These are phyloP conservation scores for Syritta pipiens DNA, from an alignment of 2,888 invertebrate species.

Conservation along the genomic window DNA sequence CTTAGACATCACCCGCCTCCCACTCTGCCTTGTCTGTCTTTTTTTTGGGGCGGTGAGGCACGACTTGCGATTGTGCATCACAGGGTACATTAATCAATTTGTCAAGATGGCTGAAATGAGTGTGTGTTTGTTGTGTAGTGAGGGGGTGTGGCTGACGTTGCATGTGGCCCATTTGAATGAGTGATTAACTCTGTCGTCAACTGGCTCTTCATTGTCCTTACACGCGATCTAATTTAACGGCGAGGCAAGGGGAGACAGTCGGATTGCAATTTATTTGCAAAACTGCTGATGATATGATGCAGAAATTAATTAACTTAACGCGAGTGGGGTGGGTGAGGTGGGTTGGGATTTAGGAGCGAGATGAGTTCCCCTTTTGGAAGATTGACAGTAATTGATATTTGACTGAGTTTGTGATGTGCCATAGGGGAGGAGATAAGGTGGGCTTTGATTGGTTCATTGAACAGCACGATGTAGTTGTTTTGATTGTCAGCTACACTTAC, in stretches of 20 bases:
- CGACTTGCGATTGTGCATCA: neutral
- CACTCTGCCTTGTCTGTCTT: neutral
- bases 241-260: neutral
- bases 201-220: neutral
- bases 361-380: neutral
- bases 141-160: slow-evolving; percentile 26
- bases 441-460: too few relatives aligned
- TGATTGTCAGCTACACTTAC: too few relatives aligned
- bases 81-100: neutral
- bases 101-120: neutral
- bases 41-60: neutral
- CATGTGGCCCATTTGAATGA: slow-evolving; percentile 30
- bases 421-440: too few relatives aligned
- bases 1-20: neutral
- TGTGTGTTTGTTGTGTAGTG: too few relatives aligned
- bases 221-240: slow-evolving; percentile 2
- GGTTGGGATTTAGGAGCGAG: neutral
- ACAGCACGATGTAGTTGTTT: too few relatives aligned
- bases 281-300: slow-evolving; percentile 41
- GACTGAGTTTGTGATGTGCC: neutral
- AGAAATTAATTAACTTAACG: slow-evolving; percentile 46
- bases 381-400: neutral
- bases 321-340: neutral
- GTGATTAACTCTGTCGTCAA: slow-evolving; percentile 16
- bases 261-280: slow-evolving; percentile 49